A percentile compares a stretch with the other conserved stretches of the same genome.
Evolutionary conservation across 2,113 vertebrate species (phyloP).

Genomic region (Bos javanicus): DNA sequence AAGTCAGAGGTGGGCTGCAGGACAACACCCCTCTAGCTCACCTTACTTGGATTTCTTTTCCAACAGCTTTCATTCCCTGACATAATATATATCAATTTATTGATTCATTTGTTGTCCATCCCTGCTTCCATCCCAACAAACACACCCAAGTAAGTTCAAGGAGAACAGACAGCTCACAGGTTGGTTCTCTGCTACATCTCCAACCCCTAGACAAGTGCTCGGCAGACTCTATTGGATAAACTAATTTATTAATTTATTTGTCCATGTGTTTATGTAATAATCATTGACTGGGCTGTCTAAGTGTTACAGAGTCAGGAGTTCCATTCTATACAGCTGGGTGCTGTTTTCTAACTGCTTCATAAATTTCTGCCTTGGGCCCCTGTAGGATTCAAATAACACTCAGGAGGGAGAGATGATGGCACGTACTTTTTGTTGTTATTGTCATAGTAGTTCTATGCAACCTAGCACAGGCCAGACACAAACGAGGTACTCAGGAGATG

Average conservation of each 20-base stretch:
- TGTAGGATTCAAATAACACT: neutral
- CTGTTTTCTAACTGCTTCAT: neutral
- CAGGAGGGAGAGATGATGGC: neutral
- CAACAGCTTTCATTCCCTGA: neutral
- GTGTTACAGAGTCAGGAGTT: neutral
- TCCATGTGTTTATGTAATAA: neutral
- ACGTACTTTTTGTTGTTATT: neutral
- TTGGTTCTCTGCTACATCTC: neutral
- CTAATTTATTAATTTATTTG: neutral
- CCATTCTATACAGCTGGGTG: neutral
- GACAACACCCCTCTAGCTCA: neutral
- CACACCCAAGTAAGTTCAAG: neutral
- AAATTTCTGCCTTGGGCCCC: neutral
- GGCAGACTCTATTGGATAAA: neutral
- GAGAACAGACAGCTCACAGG: neutral
- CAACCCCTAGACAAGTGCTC: neutral
- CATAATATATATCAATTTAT: neutral
- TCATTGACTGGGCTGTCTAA: neutral
- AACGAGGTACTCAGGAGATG: neutral
- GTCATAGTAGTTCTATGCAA: neutral
- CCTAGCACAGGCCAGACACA: neutral
- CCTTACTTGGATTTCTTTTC: neutral
- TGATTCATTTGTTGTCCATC: neutral
- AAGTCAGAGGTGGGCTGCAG: neutral
- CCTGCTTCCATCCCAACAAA: neutral